These are phyloP conservation scores for Lagopus leucura DNA, from an alignment of 2,113 vertebrate genomes.

Conservation along the genomic window DNA sequence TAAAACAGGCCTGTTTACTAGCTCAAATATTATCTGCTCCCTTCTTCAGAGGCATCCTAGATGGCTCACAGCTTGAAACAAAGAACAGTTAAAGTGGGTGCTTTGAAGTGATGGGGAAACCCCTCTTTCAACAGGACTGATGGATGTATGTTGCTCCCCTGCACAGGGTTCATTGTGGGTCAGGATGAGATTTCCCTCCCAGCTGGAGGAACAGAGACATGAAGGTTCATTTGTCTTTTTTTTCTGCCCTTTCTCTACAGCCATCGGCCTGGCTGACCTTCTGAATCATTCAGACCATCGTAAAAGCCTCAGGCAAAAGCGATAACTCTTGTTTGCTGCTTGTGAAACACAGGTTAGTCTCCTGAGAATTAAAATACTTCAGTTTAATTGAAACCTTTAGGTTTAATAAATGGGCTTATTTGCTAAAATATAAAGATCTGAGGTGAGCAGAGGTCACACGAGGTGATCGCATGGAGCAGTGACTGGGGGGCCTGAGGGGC, in stretches of 20 bases:
- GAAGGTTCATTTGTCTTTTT: constrained; percentile 35
- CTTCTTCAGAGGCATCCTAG: background rate
- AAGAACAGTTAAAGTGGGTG: background rate
- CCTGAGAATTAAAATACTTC: constrained; percentile 11
- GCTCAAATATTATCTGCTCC: background rate
- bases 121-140: background rate
- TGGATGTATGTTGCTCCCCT: background rate
- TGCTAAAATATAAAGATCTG: constrained; percentile 9
- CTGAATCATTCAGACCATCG: background rate
- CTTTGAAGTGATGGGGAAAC: background rate
- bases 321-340: constrained; percentile 38
- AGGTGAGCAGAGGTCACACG: background rate
- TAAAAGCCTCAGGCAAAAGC: background rate
- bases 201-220: background rate
- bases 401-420: background rate
- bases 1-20: background rate
- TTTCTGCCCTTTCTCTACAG: background rate
- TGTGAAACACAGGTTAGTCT: constrained; percentile 39
- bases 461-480: background rate
- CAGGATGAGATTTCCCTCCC: constrained; percentile 8
- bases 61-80: background rate
- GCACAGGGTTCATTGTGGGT: background rate
- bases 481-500: background rate
- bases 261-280: background rate
- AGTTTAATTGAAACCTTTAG: constrained; percentile 41